Evolutionary conservation across 2,888 invertebrate species (phyloP).

Genomic region (Eumerus sabulonum): DNA sequence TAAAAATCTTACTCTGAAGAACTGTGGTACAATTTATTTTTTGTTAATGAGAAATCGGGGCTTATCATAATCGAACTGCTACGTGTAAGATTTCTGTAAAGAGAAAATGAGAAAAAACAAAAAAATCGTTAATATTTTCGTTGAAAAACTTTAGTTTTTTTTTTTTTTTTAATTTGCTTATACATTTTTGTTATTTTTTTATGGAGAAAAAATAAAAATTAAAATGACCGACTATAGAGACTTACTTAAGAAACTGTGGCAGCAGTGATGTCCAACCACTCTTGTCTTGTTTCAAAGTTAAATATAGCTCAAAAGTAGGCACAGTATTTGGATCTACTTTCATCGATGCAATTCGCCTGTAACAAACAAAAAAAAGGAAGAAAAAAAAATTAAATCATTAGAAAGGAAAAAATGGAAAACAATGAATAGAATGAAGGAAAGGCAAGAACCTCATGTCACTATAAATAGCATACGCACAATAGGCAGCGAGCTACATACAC

Average conservation of each 20-base stretch:
- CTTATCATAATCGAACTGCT: conserved; percentile 93
- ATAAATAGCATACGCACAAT: conserved; percentile 56
- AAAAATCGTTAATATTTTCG: conserved; percentile 24
- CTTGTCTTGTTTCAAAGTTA: conserved; percentile 91
- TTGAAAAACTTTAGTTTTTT: not conserved
- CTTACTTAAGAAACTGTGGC: conserved; percentile 95
- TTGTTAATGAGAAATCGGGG: conserved; percentile 92
- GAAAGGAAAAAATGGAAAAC: conserved; percentile 8
- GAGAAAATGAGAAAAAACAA: conserved; percentile 62
- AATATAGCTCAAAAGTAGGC: conserved; percentile 93
- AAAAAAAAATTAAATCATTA: conserved; percentile 32
- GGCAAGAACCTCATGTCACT: conserved; percentile 39
- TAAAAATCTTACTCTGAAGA: conserved; percentile 79
- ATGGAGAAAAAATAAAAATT: conserved; percentile 19
- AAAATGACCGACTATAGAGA: conserved; percentile 73
- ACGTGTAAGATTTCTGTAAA: conserved; percentile 88
- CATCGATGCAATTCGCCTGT: conserved; percentile 87
- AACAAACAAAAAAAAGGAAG: conserved; percentile 47
- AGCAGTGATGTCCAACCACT: conserved; percentile 92
- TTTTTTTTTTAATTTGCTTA: too few relatives aligned
- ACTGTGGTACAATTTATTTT: conserved; percentile 93
- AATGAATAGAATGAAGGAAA: conserved; percentile 20
- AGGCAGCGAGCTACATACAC: conserved; percentile 28
- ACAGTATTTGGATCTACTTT: conserved; percentile 92
- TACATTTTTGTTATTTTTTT: not conserved